Evolutionary conservation across 2,888 invertebrate species (phyloP).

Genomic region (Troides oblongomaculatus): DNA sequence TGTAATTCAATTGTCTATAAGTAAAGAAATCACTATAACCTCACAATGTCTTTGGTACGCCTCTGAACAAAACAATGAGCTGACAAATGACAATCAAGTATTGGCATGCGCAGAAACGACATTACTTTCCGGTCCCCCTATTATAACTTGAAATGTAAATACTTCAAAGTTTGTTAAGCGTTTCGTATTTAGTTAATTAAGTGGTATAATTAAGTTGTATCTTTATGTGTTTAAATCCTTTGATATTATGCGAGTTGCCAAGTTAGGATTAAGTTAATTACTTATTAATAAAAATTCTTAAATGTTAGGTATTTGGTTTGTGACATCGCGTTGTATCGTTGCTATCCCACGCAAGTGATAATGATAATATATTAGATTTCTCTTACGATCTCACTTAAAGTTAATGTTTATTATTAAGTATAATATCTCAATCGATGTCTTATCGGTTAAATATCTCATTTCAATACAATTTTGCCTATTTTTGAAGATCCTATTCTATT

Average conservation of each 20-base stretch:
- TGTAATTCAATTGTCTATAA: too few species aligned
- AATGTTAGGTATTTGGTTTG: neutral
- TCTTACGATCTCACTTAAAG: constrained; percentile 2
- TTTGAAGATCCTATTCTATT: neutral
- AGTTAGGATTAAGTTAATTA: neutral
- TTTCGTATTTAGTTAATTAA: neutral
- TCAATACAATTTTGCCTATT: constrained; percentile 1
- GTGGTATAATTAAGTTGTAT: neutral
- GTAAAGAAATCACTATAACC: too few species aligned
- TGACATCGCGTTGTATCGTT: constrained; percentile 15
- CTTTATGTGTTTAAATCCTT: neutral
- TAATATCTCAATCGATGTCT: neutral
- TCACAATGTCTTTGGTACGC: too few species aligned
- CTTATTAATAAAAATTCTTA: neutral
- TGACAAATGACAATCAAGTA: too few species aligned
- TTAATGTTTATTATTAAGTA: neutral
- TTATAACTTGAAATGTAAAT: neutral
- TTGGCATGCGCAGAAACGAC: too few species aligned
- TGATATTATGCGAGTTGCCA: neutral
- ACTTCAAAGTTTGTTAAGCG: neutral
- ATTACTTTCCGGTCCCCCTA: too few species aligned
- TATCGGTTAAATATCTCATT: constrained; percentile 14
- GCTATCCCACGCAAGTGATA: constrained; percentile 15
- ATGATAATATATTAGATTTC: constrained; percentile 8
- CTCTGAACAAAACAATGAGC: too few species aligned